phyloP scores from a whole-genome alignment of 2,113 vertebrate species.

The Ochotona curzoniae region DNA sequence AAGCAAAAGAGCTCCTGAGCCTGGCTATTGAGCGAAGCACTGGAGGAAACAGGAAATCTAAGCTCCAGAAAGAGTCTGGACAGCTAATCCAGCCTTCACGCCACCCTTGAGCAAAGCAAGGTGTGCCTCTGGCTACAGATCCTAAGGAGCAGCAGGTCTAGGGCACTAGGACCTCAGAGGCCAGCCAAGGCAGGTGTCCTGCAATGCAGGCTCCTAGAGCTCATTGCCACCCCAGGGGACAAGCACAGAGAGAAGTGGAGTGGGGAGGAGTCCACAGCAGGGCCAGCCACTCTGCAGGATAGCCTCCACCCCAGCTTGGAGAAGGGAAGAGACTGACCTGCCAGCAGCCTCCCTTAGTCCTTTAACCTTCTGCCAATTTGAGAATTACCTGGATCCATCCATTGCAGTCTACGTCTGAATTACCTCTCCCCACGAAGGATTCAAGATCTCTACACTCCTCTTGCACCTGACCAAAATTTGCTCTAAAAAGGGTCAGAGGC shows the following conservation, averaged over 20 bases:
- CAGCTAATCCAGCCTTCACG: neutral
- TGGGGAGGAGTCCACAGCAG: neutral
- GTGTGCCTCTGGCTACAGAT: neutral
- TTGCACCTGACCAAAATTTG: constrained; percentile 16
- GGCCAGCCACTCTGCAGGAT: too few relatives aligned
- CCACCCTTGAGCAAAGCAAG: neutral
- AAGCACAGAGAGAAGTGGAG: neutral
- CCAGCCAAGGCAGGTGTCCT: neutral
- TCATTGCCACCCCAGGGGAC: neutral
- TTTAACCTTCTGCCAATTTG: constrained; percentile 25
- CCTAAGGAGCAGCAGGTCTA: neutral
- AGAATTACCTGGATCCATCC: constrained; percentile 17
- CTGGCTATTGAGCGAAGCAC: neutral
- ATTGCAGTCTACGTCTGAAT: constrained; percentile 1
- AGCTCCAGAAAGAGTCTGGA: neutral
- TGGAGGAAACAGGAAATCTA: neutral
- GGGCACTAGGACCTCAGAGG: neutral
- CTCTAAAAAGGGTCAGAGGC: neutral
- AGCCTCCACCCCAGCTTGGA: neutral
- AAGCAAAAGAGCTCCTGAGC: neutral
- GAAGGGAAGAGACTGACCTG: neutral
- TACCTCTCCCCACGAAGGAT: neutral
- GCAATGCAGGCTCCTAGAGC: neutral
- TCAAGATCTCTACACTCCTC: neutral
- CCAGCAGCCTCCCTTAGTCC: neutral